Conservation (phyloP, 2,888 invertebrate genomes). For the Selenia dentaria region DNA sequence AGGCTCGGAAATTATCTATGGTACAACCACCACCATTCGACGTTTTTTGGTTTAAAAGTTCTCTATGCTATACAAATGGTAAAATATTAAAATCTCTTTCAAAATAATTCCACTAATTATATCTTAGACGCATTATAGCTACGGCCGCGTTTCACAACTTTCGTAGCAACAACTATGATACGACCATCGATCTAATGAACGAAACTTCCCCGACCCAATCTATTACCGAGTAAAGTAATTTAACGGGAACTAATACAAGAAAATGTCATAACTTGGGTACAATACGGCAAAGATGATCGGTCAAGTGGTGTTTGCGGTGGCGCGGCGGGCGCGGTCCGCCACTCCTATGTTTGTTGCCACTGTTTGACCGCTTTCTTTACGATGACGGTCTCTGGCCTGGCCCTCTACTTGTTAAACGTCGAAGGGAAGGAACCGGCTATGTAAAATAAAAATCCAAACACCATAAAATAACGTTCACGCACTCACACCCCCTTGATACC, state of each 20-base stretch:
- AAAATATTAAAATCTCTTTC: no score
- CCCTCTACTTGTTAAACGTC: conserved; percentile 13
- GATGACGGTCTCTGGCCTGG: conserved; percentile 51
- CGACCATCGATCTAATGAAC: conserved; percentile 12
- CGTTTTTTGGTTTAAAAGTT: no score
- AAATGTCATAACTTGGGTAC: conserved; percentile 26
- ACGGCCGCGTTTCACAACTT: neutral
- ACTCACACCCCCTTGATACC: no score
- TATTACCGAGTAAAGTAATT: conserved; percentile 11
- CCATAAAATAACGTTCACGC: no score
- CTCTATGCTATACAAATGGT: no score
- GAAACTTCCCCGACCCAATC: conserved; percentile 16
- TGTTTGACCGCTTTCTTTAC: conserved; percentile 78
- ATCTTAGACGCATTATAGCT: no score
- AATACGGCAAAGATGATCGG: conserved; percentile 64
- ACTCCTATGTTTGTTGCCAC: conserved; percentile 69
- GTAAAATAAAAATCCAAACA: no score
- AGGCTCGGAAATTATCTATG: no score
- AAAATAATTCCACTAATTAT: no score
- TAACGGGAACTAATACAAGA: conserved; percentile 16
- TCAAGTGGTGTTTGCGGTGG: conserved; percentile 67
- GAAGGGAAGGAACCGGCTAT: conserved; percentile 5
- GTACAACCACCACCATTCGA: no score
- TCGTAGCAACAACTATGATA: neutral
- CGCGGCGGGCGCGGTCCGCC: conserved; percentile 60